Percentiles rank a stretch among this genome's conserved stretches.
phyloP scores from a whole-genome alignment of 2,888 invertebrate genomes.

The Cyclophora punctaria region DNA sequence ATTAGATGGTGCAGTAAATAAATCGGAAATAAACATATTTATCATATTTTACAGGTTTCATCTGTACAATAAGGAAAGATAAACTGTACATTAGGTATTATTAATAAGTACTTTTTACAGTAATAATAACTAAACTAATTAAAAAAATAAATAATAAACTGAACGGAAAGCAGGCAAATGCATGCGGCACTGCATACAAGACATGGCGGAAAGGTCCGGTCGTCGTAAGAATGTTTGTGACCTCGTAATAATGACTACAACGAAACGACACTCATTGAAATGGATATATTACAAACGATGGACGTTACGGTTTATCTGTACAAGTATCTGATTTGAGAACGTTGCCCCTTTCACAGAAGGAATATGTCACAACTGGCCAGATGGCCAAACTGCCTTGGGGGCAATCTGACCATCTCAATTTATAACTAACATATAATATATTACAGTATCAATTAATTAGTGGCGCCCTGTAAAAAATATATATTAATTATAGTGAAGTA shows the following conservation, averaged over 20 bases:
- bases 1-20: slow-evolving; percentile 81
- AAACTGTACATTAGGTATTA: slow-evolving; percentile 68
- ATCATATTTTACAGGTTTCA: slow-evolving; percentile 68
- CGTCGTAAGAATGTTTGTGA: slow-evolving; percentile 78
- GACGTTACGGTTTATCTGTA: slow-evolving; percentile 71
- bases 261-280: slow-evolving; percentile 83
- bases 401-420: slow-evolving; percentile 66
- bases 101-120: slow-evolving; percentile 63
- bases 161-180: slow-evolving; percentile 82
- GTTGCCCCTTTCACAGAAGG: slow-evolving; percentile 90
- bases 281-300: slow-evolving; percentile 75
- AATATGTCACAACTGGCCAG: slow-evolving; percentile 87
- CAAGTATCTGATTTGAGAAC: slow-evolving; percentile 76
- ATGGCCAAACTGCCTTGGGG: slow-evolving; percentile 68
- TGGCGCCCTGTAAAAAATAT: slow-evolving; percentile 73
- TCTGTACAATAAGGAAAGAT: slow-evolving; percentile 70
- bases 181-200: slow-evolving; percentile 79
- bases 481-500: slow-evolving; percentile 65
- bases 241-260: slow-evolving; percentile 73
- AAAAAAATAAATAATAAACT: slow-evolving; percentile 72
- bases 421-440: slow-evolving; percentile 56
- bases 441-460: slow-evolving; percentile 37
- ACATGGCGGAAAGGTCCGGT: slow-evolving; percentile 81
- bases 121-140: slow-evolving; percentile 69
- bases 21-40: slow-evolving; percentile 79